Base-by-base conservation (phyloP, 2,888 invertebrate genomes). In the Polymixis lichenea region DNA sequence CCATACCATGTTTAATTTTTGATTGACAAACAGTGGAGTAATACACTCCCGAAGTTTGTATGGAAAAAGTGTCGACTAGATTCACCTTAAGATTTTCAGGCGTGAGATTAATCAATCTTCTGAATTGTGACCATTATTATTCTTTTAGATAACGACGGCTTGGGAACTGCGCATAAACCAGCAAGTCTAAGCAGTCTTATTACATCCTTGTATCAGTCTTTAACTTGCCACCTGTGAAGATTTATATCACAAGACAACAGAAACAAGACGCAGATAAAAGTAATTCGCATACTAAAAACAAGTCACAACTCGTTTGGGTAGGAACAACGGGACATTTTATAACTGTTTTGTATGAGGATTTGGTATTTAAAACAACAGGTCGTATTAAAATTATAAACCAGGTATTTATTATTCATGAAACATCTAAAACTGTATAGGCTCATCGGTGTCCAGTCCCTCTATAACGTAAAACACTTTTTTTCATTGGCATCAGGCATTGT, bases 291-390 rank as follows among this genome's bases (percentile, higher is more conserved):
- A 19, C 22, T 65, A 68, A 75, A 68, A 68, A 64, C 62, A 64
- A 71, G 82, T 65, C 68, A 69, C 58, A 82, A 67, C 82, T 73
- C n/a, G 67, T 78, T 77, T 68, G 22, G 38, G 5, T 15, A 61
- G 46, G 11, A 19, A 61, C 55, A 82, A 75, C 83, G 74, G 65
- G 8, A 72, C 61, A 74, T 81, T 64, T 74, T 74, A 28, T 58
- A 66, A 72, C 82, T 61, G 83, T 78, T 25, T 49, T 58, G 15
- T 28, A 17, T 28, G 15, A 28, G 15, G 13, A n/a, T 74, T 43
- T n/a, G 19, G 28, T 61, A 43, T 53, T 67, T 51, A 51, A 72
- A 43, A 25, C 17, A 38, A 72, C 60, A 46, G 43, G 25, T 61
- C 8, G 13, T 32, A 32, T 43, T 19, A 64, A 65, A 11, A 64